A percentile compares a stretch with the other conserved stretches of the same genome.
Evolutionary conservation across 2,113 vertebrate genomes (phyloP).

Genomic region (Onychostoma macrolepis): DNA sequence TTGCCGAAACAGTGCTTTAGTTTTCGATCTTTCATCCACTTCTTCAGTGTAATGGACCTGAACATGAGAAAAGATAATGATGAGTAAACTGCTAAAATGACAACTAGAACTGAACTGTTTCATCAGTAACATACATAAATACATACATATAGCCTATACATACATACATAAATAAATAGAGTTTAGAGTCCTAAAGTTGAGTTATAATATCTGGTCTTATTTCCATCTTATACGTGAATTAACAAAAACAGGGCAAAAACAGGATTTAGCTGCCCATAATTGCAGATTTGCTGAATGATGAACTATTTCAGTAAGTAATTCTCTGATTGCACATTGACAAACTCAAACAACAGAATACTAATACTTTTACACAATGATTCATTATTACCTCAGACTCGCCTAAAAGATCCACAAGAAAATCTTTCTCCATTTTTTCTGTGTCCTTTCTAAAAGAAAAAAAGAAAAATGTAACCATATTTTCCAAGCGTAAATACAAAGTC

Average conservation of each 20-base stretch:
- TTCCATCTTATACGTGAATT: neutral
- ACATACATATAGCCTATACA: too few relatives aligned
- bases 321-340: neutral
- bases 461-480: neutral
- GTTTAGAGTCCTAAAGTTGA: neutral
- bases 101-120: neutral
- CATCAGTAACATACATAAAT: too few relatives aligned
- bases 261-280: neutral
- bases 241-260: neutral
- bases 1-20: slow-evolving; percentile 56
- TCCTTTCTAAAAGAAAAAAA: slow-evolving; percentile 18
- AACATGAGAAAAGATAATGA: neutral
- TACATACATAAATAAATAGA: too few relatives aligned
- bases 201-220: neutral
- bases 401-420: slow-evolving; percentile 35
- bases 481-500: neutral
- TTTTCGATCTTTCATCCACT: slow-evolving; percentile 31
- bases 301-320: neutral
- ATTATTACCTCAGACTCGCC: neutral
- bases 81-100: neutral
- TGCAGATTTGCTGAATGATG: neutral
- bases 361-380: neutral
- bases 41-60: slow-evolving; percentile 8
- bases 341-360: neutral
- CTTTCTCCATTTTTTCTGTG: slow-evolving; percentile 21